Percentiles rank a stretch among this genome's conserved stretches.
Evolutionary conservation across 2,888 invertebrate species (phyloP).

Genomic region (Rhagium mordax): DNA sequence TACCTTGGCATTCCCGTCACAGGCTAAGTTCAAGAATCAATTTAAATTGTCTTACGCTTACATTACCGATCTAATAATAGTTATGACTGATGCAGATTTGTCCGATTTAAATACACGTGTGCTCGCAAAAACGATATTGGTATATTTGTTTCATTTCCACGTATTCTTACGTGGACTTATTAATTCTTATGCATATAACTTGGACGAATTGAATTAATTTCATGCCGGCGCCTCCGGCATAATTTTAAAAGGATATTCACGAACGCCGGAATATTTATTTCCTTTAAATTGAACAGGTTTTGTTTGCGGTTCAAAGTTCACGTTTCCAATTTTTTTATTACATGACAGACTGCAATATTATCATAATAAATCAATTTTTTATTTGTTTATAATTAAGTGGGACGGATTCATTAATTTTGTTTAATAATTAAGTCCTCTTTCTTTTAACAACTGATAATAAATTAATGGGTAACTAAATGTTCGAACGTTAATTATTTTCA

Average conservation of each 20-base stretch:
- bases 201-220: too few species aligned
- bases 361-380: not conserved
- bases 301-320: not conserved
- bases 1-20: not conserved
- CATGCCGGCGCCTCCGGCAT: not conserved
- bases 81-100: not conserved
- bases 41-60: not conserved
- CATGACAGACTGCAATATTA: too few species aligned
- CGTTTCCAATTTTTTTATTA: too few species aligned
- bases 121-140: not conserved
- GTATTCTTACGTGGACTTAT: not conserved
- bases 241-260: not conserved
- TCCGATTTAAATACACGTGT: too few species aligned
- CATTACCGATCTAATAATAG: not conserved
- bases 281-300: not conserved
- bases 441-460: too few species aligned
- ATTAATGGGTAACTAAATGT: too few species aligned
- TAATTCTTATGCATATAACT: too few species aligned
- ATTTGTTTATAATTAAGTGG: too few species aligned
- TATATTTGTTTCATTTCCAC: not conserved
- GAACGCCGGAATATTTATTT: not conserved
- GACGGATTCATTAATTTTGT: too few species aligned
- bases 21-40: not conserved
- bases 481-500: too few species aligned
- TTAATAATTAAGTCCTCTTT: too few species aligned